Evolutionary conservation across 2,797 vertebrate genomes (phyloP).

Genomic region (Myripristis murdjan): DNA sequence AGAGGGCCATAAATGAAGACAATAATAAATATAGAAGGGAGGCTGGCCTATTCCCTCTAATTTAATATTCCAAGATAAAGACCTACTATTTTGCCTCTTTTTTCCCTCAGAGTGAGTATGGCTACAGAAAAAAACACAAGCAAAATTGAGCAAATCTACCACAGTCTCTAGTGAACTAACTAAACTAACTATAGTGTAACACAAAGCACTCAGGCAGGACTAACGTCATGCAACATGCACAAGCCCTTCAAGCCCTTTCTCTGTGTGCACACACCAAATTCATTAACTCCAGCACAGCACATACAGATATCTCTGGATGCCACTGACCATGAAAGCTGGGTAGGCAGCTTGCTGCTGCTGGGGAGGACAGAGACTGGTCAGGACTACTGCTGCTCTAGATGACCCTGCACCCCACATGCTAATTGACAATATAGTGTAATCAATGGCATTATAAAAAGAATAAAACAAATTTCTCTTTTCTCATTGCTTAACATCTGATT

Average conservation of each 20-base stretch:
- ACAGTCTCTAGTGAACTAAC: constrained; percentile 35
- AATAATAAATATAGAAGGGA: constrained; percentile 86
- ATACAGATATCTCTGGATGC: constrained; percentile 46
- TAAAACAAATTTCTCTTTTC: background rate
- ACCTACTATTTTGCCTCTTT: constrained; percentile 74
- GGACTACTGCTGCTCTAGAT: constrained; percentile 22
- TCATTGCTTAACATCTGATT: background rate
- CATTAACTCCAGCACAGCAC: constrained; percentile 44
- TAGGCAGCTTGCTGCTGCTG: constrained; percentile 80
- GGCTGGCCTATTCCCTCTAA: constrained; percentile 82
- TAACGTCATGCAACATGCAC: constrained; percentile 60
- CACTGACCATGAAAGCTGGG: constrained; percentile 81
- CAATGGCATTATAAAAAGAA: constrained; percentile 7
- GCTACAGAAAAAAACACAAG: constrained; percentile 40
- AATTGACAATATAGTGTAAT: background rate
- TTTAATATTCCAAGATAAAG: constrained; percentile 87
- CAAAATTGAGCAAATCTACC: constrained; percentile 53
- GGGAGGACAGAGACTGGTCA: constrained; percentile 53
- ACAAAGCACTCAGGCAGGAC: constrained; percentile 31
- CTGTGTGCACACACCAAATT: constrained; percentile 48
- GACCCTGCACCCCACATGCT: background rate
- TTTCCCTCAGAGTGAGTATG: constrained; percentile 50
- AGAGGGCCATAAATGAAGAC: constrained; percentile 84
- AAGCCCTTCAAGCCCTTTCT: constrained; percentile 43
- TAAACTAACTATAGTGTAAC: constrained; percentile 32